phyloP scores from a whole-genome alignment of 92 coral and sea anemone genomes.

The Porites rus region DNA sequence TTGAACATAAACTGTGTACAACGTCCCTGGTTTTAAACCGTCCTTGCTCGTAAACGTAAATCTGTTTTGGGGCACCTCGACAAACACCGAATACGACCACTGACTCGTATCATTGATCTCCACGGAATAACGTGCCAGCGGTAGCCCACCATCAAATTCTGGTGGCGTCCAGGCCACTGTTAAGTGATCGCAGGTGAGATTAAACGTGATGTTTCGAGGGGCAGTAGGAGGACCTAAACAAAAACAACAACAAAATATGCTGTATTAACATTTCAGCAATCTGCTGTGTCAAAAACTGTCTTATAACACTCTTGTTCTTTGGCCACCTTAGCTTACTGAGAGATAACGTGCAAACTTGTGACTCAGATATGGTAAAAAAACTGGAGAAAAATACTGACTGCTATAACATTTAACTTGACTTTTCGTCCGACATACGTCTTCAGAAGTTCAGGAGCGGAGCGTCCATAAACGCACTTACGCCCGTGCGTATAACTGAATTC shows the following conservation, averaged over 20 bases:
- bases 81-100: constrained; percentile 41
- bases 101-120: constrained; percentile 36
- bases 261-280: neutral
- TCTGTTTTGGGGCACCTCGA: constrained; percentile 39
- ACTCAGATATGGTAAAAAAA: too few species aligned
- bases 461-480: too few species aligned
- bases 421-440: too few species aligned
- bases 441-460: too few species aligned
- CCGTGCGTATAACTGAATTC: too few species aligned
- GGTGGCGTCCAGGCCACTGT: constrained; percentile 79
- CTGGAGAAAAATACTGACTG: too few species aligned
- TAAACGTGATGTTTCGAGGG: constrained; percentile 66
- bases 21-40: constrained; percentile 57
- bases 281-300: too few species aligned
- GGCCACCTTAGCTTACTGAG: too few species aligned
- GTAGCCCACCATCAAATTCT: constrained; percentile 71
- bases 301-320: too few species aligned
- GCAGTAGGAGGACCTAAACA: constrained; percentile 64
- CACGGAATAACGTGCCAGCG: constrained; percentile 65
- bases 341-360: too few species aligned
- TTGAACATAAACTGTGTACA: constrained; percentile 46
- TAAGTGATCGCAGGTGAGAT: constrained; percentile 70
- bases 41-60: constrained; percentile 61
- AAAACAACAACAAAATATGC: neutral
- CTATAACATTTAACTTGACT: too few species aligned